Percentiles rank a stretch among this genome's conserved stretches.
phyloP scores from a whole-genome alignment of 2,888 invertebrate species.

The Yponomeuta malinellus region DNA sequence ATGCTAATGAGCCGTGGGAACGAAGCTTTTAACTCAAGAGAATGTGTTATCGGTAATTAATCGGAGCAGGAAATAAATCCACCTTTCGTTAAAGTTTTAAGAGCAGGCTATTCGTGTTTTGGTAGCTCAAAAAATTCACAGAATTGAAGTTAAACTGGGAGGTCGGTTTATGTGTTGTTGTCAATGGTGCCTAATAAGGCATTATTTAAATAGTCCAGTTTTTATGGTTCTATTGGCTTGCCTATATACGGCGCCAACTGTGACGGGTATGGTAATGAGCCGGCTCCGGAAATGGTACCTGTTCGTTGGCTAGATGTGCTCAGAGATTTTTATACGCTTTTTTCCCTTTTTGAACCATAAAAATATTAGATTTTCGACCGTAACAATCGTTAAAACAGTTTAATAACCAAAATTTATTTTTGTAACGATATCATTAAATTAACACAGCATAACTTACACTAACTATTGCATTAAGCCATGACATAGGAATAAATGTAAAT shows the following conservation, averaged over 20 bases:
- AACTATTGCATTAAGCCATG: too few relatives aligned
- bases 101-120: neutral
- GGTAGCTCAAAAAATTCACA: neutral
- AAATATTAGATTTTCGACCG: neutral
- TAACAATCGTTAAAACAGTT: too few relatives aligned
- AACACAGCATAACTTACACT: too few relatives aligned
- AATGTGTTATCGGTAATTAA: constrained; percentile 20
- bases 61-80: neutral
- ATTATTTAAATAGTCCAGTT: constrained; percentile 38
- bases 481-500: too few relatives aligned
- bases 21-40: neutral
- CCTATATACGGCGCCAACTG: constrained; percentile 35
- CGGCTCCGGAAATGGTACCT: constrained; percentile 53
- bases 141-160: neutral
- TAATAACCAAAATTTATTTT: too few relatives aligned
- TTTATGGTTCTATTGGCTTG: constrained; percentile 39
- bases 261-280: constrained; percentile 46
- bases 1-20: constrained; percentile 13
- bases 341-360: neutral
- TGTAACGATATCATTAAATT: too few relatives aligned
- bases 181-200: constrained; percentile 32
- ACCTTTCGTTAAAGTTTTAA: constrained; percentile 7
- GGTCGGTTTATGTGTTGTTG: constrained; percentile 17
- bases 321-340: constrained; percentile 23
- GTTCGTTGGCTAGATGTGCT: constrained; percentile 45